phyloP scores from a whole-genome alignment of 2,888 invertebrate genomes.

The Thecocarcelia acutangulata region DNA sequence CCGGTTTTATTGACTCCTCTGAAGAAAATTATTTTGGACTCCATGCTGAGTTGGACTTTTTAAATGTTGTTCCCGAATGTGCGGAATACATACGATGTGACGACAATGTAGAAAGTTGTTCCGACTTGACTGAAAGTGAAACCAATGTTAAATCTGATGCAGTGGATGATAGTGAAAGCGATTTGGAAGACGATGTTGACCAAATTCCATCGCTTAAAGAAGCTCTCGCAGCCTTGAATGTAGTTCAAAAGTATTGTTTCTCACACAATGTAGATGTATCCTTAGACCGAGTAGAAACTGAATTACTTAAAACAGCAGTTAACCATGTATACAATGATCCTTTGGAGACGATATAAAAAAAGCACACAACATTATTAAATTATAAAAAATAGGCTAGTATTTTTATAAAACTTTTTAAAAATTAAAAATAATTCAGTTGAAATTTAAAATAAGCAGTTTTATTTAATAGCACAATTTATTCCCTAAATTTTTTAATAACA shows the following conservation, averaged over 20 bases:
- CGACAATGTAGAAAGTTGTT: slow-evolving; percentile 46
- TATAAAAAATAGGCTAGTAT: no score
- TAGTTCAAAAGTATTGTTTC: slow-evolving; percentile 42
- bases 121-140: slow-evolving; percentile 50
- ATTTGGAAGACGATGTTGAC: slow-evolving; percentile 6
- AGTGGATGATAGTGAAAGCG: slow-evolving; percentile 5
- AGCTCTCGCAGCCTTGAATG: slow-evolving; percentile 22
- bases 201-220: slow-evolving; percentile 29
- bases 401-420: no score
- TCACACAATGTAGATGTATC: slow-evolving; percentile 19
- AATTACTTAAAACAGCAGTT: slow-evolving; percentile 20
- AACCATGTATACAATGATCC: slow-evolving; percentile 3
- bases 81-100: slow-evolving; percentile 27
- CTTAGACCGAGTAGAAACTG: slow-evolving; percentile 28
- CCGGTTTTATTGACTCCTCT: neutral
- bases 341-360: no score
- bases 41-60: neutral
- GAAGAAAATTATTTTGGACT: neutral
- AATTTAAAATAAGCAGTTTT: no score
- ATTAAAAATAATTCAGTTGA: no score
- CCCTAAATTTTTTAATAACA: no score
- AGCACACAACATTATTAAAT: no score
- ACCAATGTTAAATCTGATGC: slow-evolving; percentile 14
- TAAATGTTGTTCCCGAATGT: slow-evolving; percentile 7
- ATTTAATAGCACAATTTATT: no score